Evolutionary conservation across 2,113 vertebrate genomes (phyloP).

Genomic region (Chelonoidis abingdonii): DNA sequence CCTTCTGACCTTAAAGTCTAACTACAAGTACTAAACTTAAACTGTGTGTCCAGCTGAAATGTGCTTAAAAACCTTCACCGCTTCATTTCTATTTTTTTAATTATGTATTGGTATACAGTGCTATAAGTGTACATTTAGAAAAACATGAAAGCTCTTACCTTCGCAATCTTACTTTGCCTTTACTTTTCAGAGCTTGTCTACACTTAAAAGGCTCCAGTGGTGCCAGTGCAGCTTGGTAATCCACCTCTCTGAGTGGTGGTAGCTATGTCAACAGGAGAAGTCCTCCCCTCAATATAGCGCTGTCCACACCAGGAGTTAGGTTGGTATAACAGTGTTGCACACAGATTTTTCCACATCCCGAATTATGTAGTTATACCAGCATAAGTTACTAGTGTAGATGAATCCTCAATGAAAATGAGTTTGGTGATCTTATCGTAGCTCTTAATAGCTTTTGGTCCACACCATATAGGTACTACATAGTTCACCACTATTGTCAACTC

Average conservation of each 20-base stretch:
- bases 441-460: conserved; percentile 57
- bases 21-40: neutral
- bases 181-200: neutral
- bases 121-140: neutral
- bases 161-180: neutral
- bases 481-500: conserved; percentile 28
- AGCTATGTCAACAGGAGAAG: no score
- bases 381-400: neutral
- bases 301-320: no score
- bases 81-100: neutral
- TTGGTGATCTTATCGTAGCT: conserved; percentile 32
- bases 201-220: neutral
- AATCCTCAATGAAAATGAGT: conserved; percentile 5
- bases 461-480: conserved; percentile 36
- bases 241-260: no score
- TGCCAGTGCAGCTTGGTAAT: neutral
- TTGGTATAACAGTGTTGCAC: no score
- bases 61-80: neutral
- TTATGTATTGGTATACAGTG: neutral
- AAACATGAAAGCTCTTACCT: neutral
- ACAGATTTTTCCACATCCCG: neutral
- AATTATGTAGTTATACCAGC: neutral
- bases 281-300: no score
- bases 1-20: no score
- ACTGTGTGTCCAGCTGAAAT: neutral